Evolutionary conservation across 2,797 vertebrate species (phyloP), one percentile per base, ranked within the genome.

Genomic region (Prunella strophiata): DNA sequence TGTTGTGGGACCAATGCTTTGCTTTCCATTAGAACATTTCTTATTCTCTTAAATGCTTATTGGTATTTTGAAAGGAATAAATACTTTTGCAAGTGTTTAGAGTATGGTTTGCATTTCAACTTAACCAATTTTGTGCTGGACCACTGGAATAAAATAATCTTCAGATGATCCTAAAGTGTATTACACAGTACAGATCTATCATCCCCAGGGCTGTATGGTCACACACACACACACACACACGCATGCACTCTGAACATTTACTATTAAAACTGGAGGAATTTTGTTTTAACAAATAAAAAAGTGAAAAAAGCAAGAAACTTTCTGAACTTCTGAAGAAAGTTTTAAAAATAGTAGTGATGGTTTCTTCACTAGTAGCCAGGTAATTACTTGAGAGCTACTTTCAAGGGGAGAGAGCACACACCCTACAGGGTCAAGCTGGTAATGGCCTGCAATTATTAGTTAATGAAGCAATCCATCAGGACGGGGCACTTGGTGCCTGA

Each of bases 391-490:
- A 77, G 29, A 85, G 63, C 26, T 32, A 5, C 36, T 36, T 36
- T 36, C 36, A 36, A 36, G 26, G 29, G 21, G 17, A 70, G 48
- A 87, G 67, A 88, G 48, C 40, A 40, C 34, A 81, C 48, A 47
- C 30, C 51, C 13, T 57, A n/a, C 70, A 84, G 73, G 42, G 67
- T 89, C 71, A 95, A 67, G 59, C 36, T 52, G 36, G 51, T 67
- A 84, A 76, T 15, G 34, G 30, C 52, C 45, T 80, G 38, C 50
- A 93, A 73, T 61, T 82, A 80, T 30, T 48, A 70, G 45, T 63
- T 92, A 88, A 88, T 79, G 76, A 91, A 93, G 42, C 40, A 93
- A 77, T 79, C 34, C 15, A 18, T 88, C 85, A 92, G 48, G 77
- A 88, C 10, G 0, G 0, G 47, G 20, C 29, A 50, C 8, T 57